Evolutionary conservation across 2,113 vertebrate genomes (phyloP), one percentile per base, ranked within the genome.

Genomic region (Sebastes schlegelii): DNA sequence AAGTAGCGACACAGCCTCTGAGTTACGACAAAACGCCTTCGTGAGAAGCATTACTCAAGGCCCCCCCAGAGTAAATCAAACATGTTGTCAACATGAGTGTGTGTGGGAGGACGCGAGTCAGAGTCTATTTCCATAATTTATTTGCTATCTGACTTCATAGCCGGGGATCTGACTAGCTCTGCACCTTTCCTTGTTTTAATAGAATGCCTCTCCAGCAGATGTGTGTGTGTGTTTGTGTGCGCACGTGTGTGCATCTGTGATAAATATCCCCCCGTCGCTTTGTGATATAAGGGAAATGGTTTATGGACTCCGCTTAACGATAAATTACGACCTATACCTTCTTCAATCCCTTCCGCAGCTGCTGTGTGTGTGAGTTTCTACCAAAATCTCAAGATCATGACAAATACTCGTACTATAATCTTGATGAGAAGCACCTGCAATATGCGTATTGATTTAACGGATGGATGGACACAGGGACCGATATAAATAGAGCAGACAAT

Each of bases 271-370:
- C 14, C 26, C 48, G 84, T 86, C 78, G 10, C 67, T 84, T 90
- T 86, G 84, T 77, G 89, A 94, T 93, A 86, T 85, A 92, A 87
- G 86, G 48, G 62, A 93, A 92, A 93, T 93, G 88, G 68, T 93
- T 90, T 93, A 93, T 91, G 75, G 89, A 77, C 82, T 88, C 49
- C 68, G 82, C 86, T 87, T 92, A 90, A 45, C 80, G 12, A 93
- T 93, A 92, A 94, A 94, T 93, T 91, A 88, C 78, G 87, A 72
- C 88, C 74, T 73, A 40, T 62, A 60, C 82, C 63, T 62, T 80
- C 49, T 26, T 76, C 26, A 77, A 74, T 79, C 74, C 40, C 43
- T 5, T 55, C 58, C 57, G 45, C 19, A 74, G 65, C 84, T 77
- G 40, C 75, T 72, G 54, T 80, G 42, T 75, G 61, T 62, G 42